phyloP scores from a whole-genome alignment of 2,113 vertebrate species.

The Polyodon spathula region DNA sequence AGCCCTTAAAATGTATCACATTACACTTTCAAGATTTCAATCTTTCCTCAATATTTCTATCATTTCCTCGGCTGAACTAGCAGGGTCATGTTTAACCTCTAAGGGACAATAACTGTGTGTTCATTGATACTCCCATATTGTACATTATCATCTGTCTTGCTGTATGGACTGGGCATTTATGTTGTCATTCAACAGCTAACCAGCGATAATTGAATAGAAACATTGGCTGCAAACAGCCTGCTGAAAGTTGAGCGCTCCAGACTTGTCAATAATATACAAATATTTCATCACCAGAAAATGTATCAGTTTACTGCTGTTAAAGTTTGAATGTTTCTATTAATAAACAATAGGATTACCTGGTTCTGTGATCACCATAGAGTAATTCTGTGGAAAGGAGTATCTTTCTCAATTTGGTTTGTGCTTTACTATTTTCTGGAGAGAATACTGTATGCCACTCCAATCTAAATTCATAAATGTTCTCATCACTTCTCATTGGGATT shows the following conservation, averaged over 20 bases:
- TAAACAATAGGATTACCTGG: no score
- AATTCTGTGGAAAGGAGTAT: no score
- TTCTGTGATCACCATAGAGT: no score
- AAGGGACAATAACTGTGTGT: slow-evolving; percentile 36
- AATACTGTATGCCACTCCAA: no score
- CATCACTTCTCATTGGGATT: no score
- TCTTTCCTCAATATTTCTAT: slow-evolving; percentile 10
- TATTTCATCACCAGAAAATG: no score
- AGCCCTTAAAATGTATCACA: slow-evolving; percentile 2
- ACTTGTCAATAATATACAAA: no score
- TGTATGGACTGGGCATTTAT: slow-evolving; percentile 28
- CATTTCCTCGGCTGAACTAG: slow-evolving; percentile 19
- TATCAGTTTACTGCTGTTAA: no score
- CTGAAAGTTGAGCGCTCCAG: slow-evolving; percentile 34
- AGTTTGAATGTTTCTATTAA: no score
- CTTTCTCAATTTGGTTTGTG: no score
- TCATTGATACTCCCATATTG: slow-evolving; percentile 20
- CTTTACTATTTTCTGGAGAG: no score
- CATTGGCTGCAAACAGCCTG: slow-evolving; percentile 25
- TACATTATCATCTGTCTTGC: slow-evolving; percentile 28
- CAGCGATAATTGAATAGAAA: slow-evolving; percentile 17
- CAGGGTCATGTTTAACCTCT: slow-evolving; percentile 10
- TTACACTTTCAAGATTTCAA: slow-evolving; percentile 9
- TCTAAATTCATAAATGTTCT: no score
- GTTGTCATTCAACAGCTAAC: slow-evolving; percentile 30